A percentile compares a stretch with the other conserved stretches of the same genome.
Conservation (phyloP, 1,140 invertebrate genomes). For the Apis florea region DNA sequence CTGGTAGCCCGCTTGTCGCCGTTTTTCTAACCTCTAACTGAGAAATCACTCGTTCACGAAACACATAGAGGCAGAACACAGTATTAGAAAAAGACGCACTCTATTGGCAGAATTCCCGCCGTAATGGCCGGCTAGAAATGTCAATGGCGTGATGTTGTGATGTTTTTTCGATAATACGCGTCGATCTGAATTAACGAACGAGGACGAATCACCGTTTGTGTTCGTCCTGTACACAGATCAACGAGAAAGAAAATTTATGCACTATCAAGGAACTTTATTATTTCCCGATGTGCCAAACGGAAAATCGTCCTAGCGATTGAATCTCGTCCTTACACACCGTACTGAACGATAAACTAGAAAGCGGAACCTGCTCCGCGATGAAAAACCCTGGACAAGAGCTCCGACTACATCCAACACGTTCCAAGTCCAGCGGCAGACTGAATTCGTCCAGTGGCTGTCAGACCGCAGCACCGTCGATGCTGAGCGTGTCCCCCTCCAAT, state of each 20-base stretch:
- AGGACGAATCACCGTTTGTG: background rate
- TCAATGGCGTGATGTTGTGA: conserved; percentile 43
- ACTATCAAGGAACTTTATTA: conserved; percentile 7
- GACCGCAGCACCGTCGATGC: conserved; percentile 73
- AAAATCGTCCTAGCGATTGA: background rate
- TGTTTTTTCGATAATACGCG: conserved; percentile 21
- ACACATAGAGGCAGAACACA: background rate
- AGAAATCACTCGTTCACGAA: background rate
- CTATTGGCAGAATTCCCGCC: conserved; percentile 53
- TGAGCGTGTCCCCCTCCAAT: conserved; percentile 44
- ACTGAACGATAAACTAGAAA: conserved; percentile 24
- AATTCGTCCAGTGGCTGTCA: conserved; percentile 75
- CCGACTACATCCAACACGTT: conserved; percentile 55
- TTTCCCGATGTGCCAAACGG: background rate
- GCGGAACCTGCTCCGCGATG: conserved; percentile 21
- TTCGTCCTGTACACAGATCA: too few species aligned
- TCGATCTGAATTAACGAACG: background rate
- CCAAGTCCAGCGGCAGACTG: conserved; percentile 76
- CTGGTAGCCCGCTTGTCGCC: conserved; percentile 45
- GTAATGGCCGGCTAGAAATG: conserved; percentile 37
- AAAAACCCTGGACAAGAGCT: conserved; percentile 19
- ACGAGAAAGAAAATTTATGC: conserved; percentile 4
- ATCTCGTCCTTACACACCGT: conserved; percentile 12
- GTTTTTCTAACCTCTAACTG: conserved; percentile 9
- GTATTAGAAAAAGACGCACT: conserved; percentile 21